A percentile compares a stretch with the other conserved stretches of the same genome.
Evolutionary conservation across 1,140 invertebrate species (phyloP).

Genomic region (Ladona fulva): DNA sequence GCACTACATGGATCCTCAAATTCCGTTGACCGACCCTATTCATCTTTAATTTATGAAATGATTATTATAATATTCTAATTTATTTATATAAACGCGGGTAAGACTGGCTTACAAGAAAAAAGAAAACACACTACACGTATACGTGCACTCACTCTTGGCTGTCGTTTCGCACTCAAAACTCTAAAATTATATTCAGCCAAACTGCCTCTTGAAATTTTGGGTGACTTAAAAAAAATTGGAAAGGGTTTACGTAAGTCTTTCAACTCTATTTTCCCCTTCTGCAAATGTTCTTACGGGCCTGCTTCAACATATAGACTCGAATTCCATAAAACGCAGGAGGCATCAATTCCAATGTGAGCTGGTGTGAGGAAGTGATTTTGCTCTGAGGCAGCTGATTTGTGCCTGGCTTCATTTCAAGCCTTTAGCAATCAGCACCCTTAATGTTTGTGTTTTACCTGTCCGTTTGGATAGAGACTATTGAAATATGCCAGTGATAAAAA

Average conservation of each 20-base stretch:
- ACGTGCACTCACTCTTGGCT: not conserved
- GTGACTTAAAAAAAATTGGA: no score
- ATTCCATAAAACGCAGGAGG: no score
- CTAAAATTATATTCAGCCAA: no score
- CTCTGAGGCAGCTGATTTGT: not conserved
- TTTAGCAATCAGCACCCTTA: not conserved
- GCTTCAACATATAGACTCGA: no score
- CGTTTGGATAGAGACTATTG: not conserved
- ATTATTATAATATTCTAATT: not conserved
- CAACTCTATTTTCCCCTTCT: no score
- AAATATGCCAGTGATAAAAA: not conserved
- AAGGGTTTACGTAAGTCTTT: no score
- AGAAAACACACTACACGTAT: not conserved
- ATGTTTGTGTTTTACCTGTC: not conserved
- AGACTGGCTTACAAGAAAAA: conserved; percentile 6
- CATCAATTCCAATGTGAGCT: not conserved
- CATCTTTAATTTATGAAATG: not conserved
- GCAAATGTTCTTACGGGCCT: no score
- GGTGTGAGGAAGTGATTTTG: not conserved
- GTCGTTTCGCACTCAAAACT: not conserved
- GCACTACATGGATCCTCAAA: not conserved
- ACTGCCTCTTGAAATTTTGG: no score
- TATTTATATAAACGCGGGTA: conserved; percentile 7
- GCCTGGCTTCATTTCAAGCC: conserved; percentile 2
- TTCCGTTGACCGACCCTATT: not conserved